phyloP scores from a whole-genome alignment of 2,888 invertebrate species.

The Brassicogethes aeneus region DNA sequence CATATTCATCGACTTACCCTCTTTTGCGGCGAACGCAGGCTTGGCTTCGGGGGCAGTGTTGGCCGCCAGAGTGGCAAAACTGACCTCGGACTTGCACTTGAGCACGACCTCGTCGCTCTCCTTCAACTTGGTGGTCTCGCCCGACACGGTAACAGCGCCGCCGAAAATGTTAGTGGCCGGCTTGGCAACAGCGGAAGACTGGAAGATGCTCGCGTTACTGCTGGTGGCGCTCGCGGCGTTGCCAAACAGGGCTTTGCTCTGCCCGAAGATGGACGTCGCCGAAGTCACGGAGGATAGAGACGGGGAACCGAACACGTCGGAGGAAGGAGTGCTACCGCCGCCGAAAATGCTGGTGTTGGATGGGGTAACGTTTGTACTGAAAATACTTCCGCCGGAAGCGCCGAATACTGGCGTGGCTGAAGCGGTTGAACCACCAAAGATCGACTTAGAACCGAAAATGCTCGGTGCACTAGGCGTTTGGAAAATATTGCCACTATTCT shows the following conservation, averaged over 20 bases:
- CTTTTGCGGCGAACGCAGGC: conserved; percentile 18
- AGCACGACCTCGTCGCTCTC: conserved; percentile 29
- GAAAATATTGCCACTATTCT: conserved; percentile 5
- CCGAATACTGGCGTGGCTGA: conserved; percentile 5
- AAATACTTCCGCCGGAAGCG: conserved; percentile 1
- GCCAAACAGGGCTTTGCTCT: neutral
- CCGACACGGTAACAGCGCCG: conserved; percentile 4
- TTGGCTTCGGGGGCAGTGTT: conserved; percentile 16
- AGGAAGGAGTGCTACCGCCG: conserved; percentile 3
- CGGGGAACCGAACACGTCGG: neutral
- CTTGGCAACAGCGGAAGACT: conserved; percentile 4
- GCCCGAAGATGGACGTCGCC: conserved; percentile 2
- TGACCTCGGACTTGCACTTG: conserved; percentile 30
- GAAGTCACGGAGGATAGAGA: conserved; percentile 4
- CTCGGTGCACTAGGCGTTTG: conserved; percentile 3
- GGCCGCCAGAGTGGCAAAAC: conserved; percentile 37
- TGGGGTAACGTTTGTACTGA: conserved; percentile 2
- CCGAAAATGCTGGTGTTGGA: conserved; percentile 8
- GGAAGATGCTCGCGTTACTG: conserved; percentile 19
- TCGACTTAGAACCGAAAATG: conserved; percentile 4
- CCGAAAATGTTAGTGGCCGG: conserved; percentile 11
- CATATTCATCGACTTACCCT: neutral
- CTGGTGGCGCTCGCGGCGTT: conserved; percentile 7
- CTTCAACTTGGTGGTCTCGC: conserved; percentile 16
- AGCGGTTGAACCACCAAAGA: conserved; percentile 3